These are phyloP conservation scores for Mesembrinibis cayennensis DNA, from an alignment of 2,113 vertebrate species.

Conservation along the genomic window DNA sequence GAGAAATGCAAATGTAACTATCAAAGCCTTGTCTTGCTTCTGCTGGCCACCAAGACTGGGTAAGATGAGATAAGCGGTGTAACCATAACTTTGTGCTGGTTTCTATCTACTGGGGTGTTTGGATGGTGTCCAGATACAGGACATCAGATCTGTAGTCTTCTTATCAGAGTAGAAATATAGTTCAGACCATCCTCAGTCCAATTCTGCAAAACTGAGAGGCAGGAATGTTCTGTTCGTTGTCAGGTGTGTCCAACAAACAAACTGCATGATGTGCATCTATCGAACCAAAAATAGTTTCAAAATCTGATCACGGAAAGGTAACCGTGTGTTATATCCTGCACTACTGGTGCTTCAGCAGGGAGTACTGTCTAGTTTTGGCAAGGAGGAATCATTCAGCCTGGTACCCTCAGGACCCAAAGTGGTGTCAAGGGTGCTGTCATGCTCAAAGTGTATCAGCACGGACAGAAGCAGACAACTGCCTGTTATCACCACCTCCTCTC, in stretches of 20 bases:
- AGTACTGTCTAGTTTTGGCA: neutral
- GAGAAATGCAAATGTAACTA: neutral
- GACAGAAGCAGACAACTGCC: neutral
- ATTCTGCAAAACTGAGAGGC: neutral
- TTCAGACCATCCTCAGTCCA: neutral
- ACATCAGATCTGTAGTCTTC: neutral
- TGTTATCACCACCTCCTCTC: neutral
- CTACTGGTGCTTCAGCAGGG: neutral
- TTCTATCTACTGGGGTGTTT: neutral
- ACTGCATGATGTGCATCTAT: accelerated
- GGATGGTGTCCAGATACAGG: neutral
- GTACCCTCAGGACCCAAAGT: neutral
- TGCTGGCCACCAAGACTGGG: neutral
- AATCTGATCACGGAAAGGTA: neutral
- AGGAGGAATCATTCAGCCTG: neutral
- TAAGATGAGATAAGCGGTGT: neutral
- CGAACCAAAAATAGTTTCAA: neutral
- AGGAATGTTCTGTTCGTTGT: neutral
- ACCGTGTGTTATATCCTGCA: accelerated
- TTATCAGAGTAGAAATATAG: neutral
- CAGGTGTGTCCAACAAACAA: neutral
- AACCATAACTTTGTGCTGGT: accelerated
- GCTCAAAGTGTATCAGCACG: neutral
- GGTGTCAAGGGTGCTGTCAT: neutral
- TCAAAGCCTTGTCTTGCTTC: neutral